Evolutionary conservation across 2,797 vertebrate species (phyloP).

Genomic region (Scyliorhinus canicula): DNA sequence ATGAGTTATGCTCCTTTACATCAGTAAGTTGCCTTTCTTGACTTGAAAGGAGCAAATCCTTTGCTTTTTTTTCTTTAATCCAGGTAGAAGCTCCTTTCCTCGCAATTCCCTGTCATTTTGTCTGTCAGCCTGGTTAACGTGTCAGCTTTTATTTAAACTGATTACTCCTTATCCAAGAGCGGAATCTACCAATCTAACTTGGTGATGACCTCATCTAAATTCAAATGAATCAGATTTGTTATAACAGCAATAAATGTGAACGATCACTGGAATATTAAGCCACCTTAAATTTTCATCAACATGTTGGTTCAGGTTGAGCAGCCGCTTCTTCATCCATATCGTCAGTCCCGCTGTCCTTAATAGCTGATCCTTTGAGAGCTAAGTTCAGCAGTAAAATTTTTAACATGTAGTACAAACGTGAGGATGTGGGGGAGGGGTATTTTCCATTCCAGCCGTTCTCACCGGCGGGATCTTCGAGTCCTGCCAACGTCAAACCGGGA

Average conservation of each 20-base stretch:
- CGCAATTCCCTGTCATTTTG: neutral
- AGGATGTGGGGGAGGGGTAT: too few species aligned
- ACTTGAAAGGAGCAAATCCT: neutral
- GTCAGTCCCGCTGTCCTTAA: neutral
- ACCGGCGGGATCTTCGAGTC: too few species aligned
- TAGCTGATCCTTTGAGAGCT: neutral
- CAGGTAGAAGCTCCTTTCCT: neutral
- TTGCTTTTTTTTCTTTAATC: neutral
- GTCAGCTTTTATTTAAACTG: neutral
- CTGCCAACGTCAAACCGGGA: too few species aligned
- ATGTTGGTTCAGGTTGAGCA: neutral
- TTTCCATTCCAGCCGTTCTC: too few species aligned
- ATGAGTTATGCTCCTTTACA: neutral
- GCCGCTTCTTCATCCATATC: neutral
- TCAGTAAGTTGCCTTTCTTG: neutral
- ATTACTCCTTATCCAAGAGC: neutral
- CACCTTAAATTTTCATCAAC: neutral
- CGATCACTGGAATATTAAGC: neutral
- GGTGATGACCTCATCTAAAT: constrained; percentile 1
- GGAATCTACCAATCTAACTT: neutral
- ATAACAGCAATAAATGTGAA: neutral
- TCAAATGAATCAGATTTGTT: neutral
- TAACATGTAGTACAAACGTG: neutral
- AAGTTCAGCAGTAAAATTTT: neutral
- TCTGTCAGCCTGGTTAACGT: neutral